Base-by-base conservation (phyloP, 2,888 invertebrate species). In the Stenurella melanura region DNA sequence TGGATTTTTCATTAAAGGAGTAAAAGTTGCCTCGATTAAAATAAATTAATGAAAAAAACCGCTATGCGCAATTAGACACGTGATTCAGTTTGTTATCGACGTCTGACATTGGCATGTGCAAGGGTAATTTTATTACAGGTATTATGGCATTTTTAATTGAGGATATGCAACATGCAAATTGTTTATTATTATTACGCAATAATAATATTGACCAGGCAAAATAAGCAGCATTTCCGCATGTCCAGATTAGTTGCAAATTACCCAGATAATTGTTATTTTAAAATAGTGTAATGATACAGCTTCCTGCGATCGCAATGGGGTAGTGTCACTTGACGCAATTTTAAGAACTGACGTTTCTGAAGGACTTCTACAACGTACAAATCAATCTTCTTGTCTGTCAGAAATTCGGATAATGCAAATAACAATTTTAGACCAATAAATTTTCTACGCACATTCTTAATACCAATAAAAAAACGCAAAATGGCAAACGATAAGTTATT, bases 121-220 rank as follows among this genome's bases (percentile, higher is more conserved):
- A 30, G 21, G 63, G 42, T 42, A 64, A 21, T 64, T 64, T 42
- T 64, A 38, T 38, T 64, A 34, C 61, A 15, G 50, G n/a, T 50
- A 50, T 61, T 61, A 61, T 63, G n/a, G 9, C 10, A 63, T 64
- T 60, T 42, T 18, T 70, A 70, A 70, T 69, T 58, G 70, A 60
- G 70, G 70, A 70, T 70, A 21, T 70, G 70, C 60, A 70, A 42
- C 38, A 42, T 60, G 60, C 38, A 64, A 26, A 70, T 70, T 70
- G 38, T 12, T 17, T 60, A 42, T 70, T 69, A 69, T 26, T 26
- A 26, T 26, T 60, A 42, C 4, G 70, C 70, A 70, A 61, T 38
- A n/a, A 60, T 70, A 42, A 26, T 60, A n/a, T 70, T 60, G 18
- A 15, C 64, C 10, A 42, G 42, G 18, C 11, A 64, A 42, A 64